Base-by-base conservation (phyloP, 1,140 invertebrate species). In the Orchesella cincta region DNA sequence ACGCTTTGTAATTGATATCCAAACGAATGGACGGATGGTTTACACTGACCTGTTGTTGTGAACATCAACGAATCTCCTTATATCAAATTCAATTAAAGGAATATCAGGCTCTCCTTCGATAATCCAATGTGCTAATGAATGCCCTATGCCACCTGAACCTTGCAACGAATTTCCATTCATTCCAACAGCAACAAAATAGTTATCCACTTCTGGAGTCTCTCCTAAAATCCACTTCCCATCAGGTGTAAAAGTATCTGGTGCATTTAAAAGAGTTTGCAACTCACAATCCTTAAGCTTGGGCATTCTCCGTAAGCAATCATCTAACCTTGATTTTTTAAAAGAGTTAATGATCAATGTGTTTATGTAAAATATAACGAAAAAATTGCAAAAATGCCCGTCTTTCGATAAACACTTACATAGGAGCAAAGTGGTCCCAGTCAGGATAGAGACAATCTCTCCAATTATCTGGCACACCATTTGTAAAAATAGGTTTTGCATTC, bases 191-290 rank as follows among this genome's bases (percentile, higher is more conserved):
- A 99, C 91, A 85, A 92, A 96, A 86, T 99, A 99, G 84, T 98
- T 98, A 82, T 90, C 88, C 78, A 98, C 92, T 92, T 98, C 96
- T 0, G 96, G 92, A 20, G 93, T 90, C 89, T 98, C 93, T 1
- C 97, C 97, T 20, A 98, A 87, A 57, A 95, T 93, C 93, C 93
- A 95, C 84, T 93, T 94, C 84, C 93, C 94, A 84, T 95, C 93
- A 0, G 93, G 75, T 5, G 81, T 82, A 72, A 82, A 82, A 54
- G 80, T 82, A 36, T 82, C 81, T 18, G 81, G 81, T 20, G 81
- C 81, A 74, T 82, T 82, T 5, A 79, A 28, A 29, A 79, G 33
- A 1, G 62, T 73, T 0, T 81, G 33, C 1, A 79, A 34, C 31
- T 62, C 46, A 31, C 77, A 77, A 28, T 79, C 76, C 62, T 77